Percentiles rank a stretch among this genome's conserved stretches.
Evolutionary conservation across 2,888 invertebrate genomes (phyloP).

Genomic region (Parapristionchus giblindavisi): DNA sequence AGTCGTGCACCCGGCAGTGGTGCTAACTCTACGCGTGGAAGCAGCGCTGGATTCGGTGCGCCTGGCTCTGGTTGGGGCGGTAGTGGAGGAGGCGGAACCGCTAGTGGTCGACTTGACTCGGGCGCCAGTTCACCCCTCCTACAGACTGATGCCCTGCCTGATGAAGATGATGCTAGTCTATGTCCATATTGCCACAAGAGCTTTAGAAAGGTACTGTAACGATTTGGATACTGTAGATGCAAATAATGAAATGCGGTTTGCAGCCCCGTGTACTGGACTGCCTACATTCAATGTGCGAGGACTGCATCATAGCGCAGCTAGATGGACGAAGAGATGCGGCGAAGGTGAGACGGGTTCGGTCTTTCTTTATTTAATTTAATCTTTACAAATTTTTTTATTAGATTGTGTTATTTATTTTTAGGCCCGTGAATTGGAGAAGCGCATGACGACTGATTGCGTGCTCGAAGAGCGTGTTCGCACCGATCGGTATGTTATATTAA

Average conservation of each 20-base stretch:
- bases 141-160: constrained; percentile 55
- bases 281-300: constrained; percentile 93
- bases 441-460: constrained; percentile 49
- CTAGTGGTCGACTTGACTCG: constrained; percentile 10
- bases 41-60: constrained; percentile 23
- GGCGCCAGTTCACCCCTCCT: constrained; percentile 49
- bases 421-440: constrained; percentile 36
- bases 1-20: constrained; percentile 30
- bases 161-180: constrained; percentile 55
- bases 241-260: too few species aligned
- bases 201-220: constrained; percentile 55
- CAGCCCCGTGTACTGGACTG: constrained; percentile 88
- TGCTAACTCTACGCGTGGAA: neutral
- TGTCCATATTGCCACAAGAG: constrained; percentile 66
- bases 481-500: constrained; percentile 9
- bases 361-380: constrained; percentile 8
- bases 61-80: too few species aligned
- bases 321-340: constrained; percentile 55
- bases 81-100: neutral
- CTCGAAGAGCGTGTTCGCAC: constrained; percentile 42
- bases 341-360: constrained; percentile 15
- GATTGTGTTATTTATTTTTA: constrained; percentile 1
- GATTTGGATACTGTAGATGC: too few species aligned
- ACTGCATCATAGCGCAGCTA: constrained; percentile 77
- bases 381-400: too few species aligned